Evolutionary conservation across 2,113 vertebrate species (phyloP).

Genomic region (Alces alces): DNA sequence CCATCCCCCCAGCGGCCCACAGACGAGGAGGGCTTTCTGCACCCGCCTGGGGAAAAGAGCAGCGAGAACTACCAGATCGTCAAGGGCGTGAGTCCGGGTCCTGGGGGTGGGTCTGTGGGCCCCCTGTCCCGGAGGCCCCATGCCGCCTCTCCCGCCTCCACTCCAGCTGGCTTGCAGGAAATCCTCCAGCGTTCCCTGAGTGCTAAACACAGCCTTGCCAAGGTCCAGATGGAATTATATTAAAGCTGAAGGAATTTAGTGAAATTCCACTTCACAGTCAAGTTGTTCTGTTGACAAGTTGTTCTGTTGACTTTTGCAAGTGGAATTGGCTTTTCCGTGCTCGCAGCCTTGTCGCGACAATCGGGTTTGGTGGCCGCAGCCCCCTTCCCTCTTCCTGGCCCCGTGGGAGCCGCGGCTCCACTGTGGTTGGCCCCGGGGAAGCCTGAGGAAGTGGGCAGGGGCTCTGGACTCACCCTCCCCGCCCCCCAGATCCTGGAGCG

Average conservation of each 20-base stretch:
- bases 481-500: constrained; percentile 90
- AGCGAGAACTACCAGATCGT: constrained; percentile 96
- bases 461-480: background rate
- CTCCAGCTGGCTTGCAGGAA: background rate
- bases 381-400: background rate
- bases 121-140: background rate
- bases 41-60: constrained; percentile 86
- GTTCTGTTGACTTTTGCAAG: background rate
- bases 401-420: accelerated
- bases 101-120: background rate
- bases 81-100: constrained; percentile 85
- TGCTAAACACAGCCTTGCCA: background rate
- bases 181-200: background rate
- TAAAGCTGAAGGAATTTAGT: constrained; percentile 8
- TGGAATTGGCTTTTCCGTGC: background rate
- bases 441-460: background rate
- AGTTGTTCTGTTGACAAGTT: background rate
- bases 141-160: background rate
- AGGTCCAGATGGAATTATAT: constrained; percentile 21
- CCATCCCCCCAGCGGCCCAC: constrained; percentile 53
- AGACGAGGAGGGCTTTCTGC: constrained; percentile 81
- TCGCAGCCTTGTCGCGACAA: accelerated
- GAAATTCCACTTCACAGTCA: background rate
- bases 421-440: background rate
- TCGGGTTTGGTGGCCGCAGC: background rate